A percentile compares a stretch with the other conserved stretches of the same genome.
Evolutionary conservation across 1,140 invertebrate species (phyloP).

Genomic region (Marisa cornuarietis): DNA sequence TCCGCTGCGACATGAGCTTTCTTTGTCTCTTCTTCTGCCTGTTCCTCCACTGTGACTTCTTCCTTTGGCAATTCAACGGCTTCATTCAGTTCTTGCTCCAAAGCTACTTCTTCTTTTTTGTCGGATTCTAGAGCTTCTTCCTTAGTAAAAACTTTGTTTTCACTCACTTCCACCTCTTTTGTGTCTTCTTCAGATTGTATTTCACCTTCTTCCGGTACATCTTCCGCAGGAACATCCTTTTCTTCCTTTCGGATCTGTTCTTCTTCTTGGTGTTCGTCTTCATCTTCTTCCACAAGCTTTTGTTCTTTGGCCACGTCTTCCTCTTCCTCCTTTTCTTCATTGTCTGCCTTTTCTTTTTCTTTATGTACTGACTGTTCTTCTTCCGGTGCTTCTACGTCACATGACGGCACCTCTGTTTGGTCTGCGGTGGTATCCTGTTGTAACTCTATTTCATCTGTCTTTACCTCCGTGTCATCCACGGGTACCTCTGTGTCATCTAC

Average conservation of each 20-base stretch:
- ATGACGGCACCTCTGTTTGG: neutral
- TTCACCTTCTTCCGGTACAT: slow-evolving; percentile 14
- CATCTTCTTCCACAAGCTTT: slow-evolving; percentile 2
- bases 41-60: neutral
- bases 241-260: slow-evolving; percentile 48
- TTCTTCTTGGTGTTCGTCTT: slow-evolving; percentile 25
- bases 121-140: neutral
- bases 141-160: neutral
- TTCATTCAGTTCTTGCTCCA: neutral
- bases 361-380: slow-evolving; percentile 4
- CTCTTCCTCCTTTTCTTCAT: no score
- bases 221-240: neutral
- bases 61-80: neutral
- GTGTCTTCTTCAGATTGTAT: neutral
- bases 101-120: neutral
- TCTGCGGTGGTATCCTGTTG: neutral
- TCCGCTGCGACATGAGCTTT: neutral
- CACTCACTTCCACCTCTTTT: neutral
- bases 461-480: neutral
- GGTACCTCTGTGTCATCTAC: neutral
- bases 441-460: neutral
- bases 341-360: neutral
- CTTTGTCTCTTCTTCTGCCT: neutral
- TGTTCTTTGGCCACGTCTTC: neutral
- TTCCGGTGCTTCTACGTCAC: neutral